Evolutionary conservation across 2,888 invertebrate genomes (phyloP), one percentile per base, ranked within the genome.

Genomic region (Cecidostiba fungosa): DNA sequence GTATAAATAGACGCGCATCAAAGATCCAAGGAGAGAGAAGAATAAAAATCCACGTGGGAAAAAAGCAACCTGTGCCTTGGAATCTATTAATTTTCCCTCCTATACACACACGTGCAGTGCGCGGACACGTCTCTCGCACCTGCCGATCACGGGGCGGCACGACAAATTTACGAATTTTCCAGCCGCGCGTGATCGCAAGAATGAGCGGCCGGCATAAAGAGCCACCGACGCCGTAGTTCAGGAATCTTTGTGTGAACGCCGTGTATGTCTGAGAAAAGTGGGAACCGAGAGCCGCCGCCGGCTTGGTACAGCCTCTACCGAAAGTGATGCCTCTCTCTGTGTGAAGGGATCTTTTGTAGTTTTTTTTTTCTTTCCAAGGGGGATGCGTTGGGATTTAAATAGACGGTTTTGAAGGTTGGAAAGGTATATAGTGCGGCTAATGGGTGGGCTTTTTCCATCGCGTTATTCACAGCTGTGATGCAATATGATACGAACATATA

Each of bases 71-170:
- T 59, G 54, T 59, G 54, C 54, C 54, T 8, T 23, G n/a, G 54
- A 59, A 59, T 59, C 54, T 59, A 59, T 59, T 59, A 59, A 59
- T 59, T 23, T 59, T 23, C 54, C 54, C n/a, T n/a, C 54, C 54
- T n/a, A 59, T 16, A 59, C 23, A 8, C 23, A n/a, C n/a, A n/a
- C n/a, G n/a, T n/a, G n/a, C n/a, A n/a, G 54, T 59, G 54, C 54
- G 54, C 8, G n/a, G 54, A 59, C 54, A 23, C 54, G 23, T 59
- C n/a, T n/a, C n/a, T n/a, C 19, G 54, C 54, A 59, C 54, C 54
- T 59, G 54, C 54, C 8, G 54, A 59, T 59, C 23, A 8, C 8
- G 54, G 54, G 54, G n/a, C n/a, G 54, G 54, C 54, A 23, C 54
- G 54, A 59, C 54, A 59, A 59, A 59, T 59, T 59, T 59, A 59